These are phyloP conservation scores for Micrastur ruficollis DNA, from an alignment of 2,797 vertebrate species.

Conservation along the genomic window DNA sequence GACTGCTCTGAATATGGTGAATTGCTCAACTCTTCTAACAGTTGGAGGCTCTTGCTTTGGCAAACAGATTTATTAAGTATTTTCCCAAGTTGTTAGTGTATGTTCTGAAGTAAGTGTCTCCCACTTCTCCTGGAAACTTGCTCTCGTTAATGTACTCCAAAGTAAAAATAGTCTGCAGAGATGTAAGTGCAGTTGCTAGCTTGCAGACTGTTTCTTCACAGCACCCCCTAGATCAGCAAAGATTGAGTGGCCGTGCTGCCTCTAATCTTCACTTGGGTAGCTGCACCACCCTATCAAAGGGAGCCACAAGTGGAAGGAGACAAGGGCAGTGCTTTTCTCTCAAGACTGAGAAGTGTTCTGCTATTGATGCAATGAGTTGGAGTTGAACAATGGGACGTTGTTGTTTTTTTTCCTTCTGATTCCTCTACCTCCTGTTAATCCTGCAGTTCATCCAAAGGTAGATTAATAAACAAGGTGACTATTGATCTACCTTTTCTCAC, in stretches of 20 bases:
- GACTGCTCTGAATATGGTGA: not conserved
- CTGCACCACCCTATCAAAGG: not conserved
- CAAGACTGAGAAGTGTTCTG: not conserved
- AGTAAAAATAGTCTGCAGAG: not conserved
- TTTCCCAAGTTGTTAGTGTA: not conserved
- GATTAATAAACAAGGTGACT: not conserved
- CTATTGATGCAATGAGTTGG: not conserved
- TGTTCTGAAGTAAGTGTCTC: not conserved
- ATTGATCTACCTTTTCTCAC: not conserved
- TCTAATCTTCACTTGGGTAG: not conserved
- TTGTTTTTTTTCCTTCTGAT: not conserved
- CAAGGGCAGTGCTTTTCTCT: not conserved
- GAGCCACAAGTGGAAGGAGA: not conserved
- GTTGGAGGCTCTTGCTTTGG: not conserved
- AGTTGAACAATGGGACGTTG: not conserved
- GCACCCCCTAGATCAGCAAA: not conserved
- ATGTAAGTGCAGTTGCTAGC: not conserved
- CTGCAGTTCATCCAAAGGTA: not conserved
- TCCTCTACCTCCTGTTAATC: not conserved
- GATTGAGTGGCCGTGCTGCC: not conserved
- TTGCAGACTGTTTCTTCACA: not conserved
- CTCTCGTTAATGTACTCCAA: not conserved
- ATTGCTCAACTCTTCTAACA: not conserved
- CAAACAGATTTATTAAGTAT: not conserved
- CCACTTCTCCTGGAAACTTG: not conserved